These are phyloP conservation scores for Campoletis sonorensis DNA, from an alignment of 1,140 invertebrate genomes.

Conservation along the genomic window DNA sequence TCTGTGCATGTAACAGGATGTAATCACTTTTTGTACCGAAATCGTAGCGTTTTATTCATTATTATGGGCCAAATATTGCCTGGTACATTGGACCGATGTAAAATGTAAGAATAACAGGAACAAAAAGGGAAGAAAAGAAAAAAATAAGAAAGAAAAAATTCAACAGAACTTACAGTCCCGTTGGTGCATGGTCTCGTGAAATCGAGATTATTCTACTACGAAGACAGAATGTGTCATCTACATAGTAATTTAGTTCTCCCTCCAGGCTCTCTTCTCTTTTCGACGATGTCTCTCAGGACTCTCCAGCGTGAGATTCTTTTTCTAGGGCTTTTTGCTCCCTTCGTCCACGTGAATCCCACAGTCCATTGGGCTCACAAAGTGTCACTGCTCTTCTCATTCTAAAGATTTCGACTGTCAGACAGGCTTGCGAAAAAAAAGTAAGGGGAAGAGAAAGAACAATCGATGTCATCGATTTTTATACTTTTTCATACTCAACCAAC, in stretches of 20 bases:
- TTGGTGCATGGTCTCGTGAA: background rate
- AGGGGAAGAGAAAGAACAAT: background rate
- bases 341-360: background rate
- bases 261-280: conserved; percentile 13
- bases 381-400: background rate
- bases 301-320: background rate
- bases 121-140: too few species aligned
- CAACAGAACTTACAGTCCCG: background rate
- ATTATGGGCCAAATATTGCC: too few species aligned
- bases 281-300: background rate
- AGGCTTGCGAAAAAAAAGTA: background rate
- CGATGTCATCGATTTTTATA: background rate
- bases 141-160: too few species aligned
- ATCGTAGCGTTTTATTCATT: too few species aligned
- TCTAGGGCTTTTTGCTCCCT: background rate
- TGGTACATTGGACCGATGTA: too few species aligned
- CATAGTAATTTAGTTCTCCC: conserved; percentile 25
- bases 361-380: background rate
- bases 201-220: background rate
- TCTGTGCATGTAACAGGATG: too few species aligned
- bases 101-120: too few species aligned
- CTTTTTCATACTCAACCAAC: background rate
- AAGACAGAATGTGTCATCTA: conserved; percentile 18
- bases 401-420: background rate
- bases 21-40: too few species aligned